Evolutionary conservation across 2,888 invertebrate species (phyloP).

Genomic region (Ethmia dodecea): DNA sequence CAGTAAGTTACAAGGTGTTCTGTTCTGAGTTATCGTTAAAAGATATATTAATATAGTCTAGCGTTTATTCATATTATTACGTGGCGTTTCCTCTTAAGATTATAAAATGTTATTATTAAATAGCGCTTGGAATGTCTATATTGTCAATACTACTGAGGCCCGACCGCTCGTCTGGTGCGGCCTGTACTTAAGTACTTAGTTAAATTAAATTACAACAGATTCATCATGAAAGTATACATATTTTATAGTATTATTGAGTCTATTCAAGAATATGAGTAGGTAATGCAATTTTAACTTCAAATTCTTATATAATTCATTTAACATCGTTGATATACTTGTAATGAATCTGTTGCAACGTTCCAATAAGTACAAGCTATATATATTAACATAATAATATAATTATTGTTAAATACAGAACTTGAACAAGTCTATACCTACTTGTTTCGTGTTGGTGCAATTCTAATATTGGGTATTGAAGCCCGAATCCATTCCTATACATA

Average conservation of each 20-base stretch:
- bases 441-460: conserved; percentile 70
- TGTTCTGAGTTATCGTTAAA: conserved; percentile 19
- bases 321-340: too few relatives aligned
- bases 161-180: conserved; percentile 31
- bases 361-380: conserved; percentile 36
- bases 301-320: too few relatives aligned
- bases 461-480: conserved; percentile 60
- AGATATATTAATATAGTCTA: conserved; percentile 31
- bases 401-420: conserved; percentile 59
- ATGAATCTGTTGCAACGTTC: conserved; percentile 43
- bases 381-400: conserved; percentile 28
- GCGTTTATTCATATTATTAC: conserved; percentile 50
- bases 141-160: conserved; percentile 69
- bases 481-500: conserved; percentile 44
- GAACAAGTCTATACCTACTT: conserved; percentile 64
- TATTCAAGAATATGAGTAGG: too few relatives aligned
- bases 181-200: conserved; percentile 36
- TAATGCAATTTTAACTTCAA: too few relatives aligned
- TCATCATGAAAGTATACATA: too few relatives aligned
- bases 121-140: conserved; percentile 62
- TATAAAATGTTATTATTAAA: conserved; percentile 49
- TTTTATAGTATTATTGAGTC: too few relatives aligned
- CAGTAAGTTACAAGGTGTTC: conserved; percentile 11
- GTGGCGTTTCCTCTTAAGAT: conserved; percentile 45
- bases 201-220: conserved; percentile 37